These are phyloP conservation scores for Acropora tenuis DNA, from an alignment of 64 coral and sea anemone genomes.

Conservation along the genomic window DNA sequence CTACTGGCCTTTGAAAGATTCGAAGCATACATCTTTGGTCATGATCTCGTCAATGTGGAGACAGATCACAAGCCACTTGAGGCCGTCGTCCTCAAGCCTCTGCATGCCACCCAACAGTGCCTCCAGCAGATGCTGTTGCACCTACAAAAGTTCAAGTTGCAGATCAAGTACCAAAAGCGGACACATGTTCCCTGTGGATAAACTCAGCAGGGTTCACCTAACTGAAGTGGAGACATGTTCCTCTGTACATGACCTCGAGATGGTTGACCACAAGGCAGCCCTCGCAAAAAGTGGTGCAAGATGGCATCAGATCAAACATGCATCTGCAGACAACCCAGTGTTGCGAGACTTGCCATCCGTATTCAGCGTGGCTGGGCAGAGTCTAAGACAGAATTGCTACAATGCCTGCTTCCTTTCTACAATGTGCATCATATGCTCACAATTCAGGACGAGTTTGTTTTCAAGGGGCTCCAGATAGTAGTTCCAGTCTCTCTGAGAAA, in stretches of 20 bases:
- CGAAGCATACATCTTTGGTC: neutral
- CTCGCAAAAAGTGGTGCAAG: neutral
- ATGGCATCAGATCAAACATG: conserved; percentile 2
- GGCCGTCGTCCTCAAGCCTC: neutral
- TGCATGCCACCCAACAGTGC: neutral
- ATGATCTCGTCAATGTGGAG: neutral
- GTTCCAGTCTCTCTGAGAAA: conserved; percentile 3
- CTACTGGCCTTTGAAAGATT: neutral
- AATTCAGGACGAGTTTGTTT: neutral
- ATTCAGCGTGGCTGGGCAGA: neutral
- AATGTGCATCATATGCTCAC: neutral
- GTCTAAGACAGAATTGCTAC: neutral
- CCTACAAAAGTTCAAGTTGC: neutral
- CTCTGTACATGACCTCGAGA: neutral
- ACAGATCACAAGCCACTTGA: neutral
- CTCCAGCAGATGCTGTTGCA: neutral
- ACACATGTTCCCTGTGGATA: neutral
- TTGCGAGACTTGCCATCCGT: neutral
- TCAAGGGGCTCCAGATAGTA: neutral
- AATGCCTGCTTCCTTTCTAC: conserved; percentile 12
- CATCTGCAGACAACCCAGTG: conserved; percentile 1
- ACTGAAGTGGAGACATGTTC: neutral
- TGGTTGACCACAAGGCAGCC: neutral
- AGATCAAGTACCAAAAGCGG: neutral
- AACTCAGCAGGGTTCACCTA: neutral